These are phyloP conservation scores for Pangasius sanitwongsei DNA, from an alignment of 2,797 vertebrate genomes.

Conservation along the genomic window DNA sequence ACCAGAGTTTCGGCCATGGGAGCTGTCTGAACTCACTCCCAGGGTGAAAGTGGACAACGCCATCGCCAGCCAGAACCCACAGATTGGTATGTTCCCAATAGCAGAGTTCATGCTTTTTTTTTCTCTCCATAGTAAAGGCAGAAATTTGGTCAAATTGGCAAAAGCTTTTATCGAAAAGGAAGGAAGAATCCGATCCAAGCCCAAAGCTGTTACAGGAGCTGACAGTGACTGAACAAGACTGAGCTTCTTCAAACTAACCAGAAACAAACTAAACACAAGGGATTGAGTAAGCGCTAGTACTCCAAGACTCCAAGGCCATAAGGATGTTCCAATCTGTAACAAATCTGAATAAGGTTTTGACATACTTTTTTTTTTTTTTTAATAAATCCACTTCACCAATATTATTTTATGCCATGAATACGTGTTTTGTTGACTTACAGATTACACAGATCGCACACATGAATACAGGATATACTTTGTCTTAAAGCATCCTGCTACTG, in stretches of 20 bases:
- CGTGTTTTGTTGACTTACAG: background rate
- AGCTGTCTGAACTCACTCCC: conserved; percentile 82
- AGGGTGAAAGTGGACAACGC: conserved; percentile 83
- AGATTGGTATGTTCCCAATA: conserved; percentile 77
- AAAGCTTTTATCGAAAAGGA: background rate
- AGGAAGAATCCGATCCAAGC: background rate
- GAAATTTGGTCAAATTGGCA: background rate
- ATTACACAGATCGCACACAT: background rate
- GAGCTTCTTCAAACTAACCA: background rate
- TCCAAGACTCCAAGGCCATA: background rate
- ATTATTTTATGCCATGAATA: background rate
- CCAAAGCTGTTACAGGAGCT: background rate
- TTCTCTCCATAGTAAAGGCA: background rate
- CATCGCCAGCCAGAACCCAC: conserved; percentile 79
- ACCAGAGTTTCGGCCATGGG: conserved; percentile 92
- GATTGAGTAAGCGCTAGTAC: background rate
- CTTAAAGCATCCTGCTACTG: background rate
- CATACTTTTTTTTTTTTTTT: too few relatives aligned
- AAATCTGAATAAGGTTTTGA: background rate
- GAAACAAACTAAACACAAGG: background rate
- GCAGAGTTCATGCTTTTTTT: background rate
- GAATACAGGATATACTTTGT: background rate
- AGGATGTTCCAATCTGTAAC: background rate
- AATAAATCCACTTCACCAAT: background rate
- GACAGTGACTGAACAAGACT: background rate